These are phyloP conservation scores for Lepus europaeus DNA, from an alignment of 2,113 vertebrate species.

Conservation along the genomic window DNA sequence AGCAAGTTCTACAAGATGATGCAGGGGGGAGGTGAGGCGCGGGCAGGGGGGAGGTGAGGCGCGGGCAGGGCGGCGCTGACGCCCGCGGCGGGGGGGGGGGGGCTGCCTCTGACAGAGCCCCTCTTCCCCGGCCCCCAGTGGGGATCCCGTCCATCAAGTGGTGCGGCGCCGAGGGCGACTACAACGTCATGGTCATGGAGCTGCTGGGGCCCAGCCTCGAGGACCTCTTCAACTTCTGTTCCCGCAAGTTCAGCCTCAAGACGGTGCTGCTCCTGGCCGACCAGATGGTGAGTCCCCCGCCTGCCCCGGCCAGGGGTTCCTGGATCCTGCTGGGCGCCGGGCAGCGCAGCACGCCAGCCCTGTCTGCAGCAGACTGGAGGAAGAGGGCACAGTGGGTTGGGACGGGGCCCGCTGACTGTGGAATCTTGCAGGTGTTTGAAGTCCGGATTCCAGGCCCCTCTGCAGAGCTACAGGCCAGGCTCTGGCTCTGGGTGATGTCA, in stretches of 20 bases:
- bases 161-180: constrained; percentile 98
- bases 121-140: constrained; percentile 85
- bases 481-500: not conserved
- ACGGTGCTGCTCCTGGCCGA: constrained; percentile 97
- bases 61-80: accelerated
- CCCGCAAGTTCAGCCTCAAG: constrained; percentile 98
- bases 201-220: constrained; percentile 97
- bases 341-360: not conserved
- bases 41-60: constrained; percentile 90
- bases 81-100: not conserved
- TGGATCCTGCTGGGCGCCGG: not conserved
- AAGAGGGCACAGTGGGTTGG: not conserved
- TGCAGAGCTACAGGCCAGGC: not conserved
- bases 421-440: constrained; percentile 23
- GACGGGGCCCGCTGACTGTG: not conserved
- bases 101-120: not conserved
- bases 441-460: not conserved
- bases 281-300: constrained; percentile 93
- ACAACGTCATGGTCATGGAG: constrained; percentile 99
- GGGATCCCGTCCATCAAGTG: constrained; percentile 99
- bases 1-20: constrained; percentile 99
- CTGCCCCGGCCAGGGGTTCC: not conserved
- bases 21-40: constrained; percentile 96
- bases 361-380: not conserved
- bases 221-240: constrained; percentile 99